Evolutionary conservation across 2,113 vertebrate species (phyloP), one percentile per base, ranked within the genome.

Genomic region (Nerophis lumbriciformis): DNA sequence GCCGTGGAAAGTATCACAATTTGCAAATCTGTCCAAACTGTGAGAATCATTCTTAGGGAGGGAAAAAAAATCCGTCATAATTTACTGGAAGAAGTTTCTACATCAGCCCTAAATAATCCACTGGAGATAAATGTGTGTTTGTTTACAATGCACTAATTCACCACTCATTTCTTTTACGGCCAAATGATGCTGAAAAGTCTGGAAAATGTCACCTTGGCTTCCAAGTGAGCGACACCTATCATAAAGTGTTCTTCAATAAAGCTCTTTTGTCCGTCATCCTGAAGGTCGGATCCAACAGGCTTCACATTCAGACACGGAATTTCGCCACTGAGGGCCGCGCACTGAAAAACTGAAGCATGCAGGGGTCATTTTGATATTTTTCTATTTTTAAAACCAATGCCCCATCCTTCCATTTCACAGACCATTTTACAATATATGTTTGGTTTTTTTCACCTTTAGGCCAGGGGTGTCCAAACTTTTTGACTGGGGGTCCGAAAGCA

Each of bases 91-190:
- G 81, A 81, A 87, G 85, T 77, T 75, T 83, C 83, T 83, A 68
- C 82, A 79, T 88, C 83, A 80, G 80, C 82, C 77, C 71, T 82
- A 81, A 86, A 80, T 77, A 76, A 82, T 77, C 63, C 53, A 61
- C 66, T 61, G 38, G 38, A 85, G 87, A 84, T 87, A 87, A 86
- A 89, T 85, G 75, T 79, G 83, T 88, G 83, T 83, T 81, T 88
- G 87, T 87, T 88, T 84, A 88, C 64, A 88, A 88, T 89, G 87
- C 88, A 84, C 82, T 87, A 87, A 86, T 89, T 90, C 88, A 83
- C 83, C 76, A 59, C 83, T 85, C 80, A 68, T 79, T 85, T 71
- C 66, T 66, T 85, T 87, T 79, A 85, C 61, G 66, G 75, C 77
- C 73, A 80, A 81, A 75, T 65, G 83, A 85, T 79, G 78, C 72